These are phyloP conservation scores for Tipula confusa DNA, from an alignment of 2,888 invertebrate genomes.

Conservation along the genomic window DNA sequence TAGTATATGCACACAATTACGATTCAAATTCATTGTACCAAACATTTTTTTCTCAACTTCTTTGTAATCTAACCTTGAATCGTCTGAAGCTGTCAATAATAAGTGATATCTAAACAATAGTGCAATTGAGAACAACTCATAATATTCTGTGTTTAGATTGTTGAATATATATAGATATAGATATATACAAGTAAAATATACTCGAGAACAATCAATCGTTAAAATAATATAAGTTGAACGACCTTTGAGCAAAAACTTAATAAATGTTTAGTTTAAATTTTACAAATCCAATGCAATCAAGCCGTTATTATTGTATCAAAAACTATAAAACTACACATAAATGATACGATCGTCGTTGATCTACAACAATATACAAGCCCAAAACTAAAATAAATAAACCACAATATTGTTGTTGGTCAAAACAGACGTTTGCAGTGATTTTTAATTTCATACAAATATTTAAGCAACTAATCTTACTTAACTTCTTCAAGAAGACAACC, in stretches of 20 bases:
- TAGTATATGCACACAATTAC: neutral
- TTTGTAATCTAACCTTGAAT: neutral
- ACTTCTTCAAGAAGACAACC: neutral
- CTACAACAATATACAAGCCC: neutral
- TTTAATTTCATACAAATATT: neutral
- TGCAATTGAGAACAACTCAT: neutral
- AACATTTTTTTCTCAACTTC: neutral
- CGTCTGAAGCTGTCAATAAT: neutral
- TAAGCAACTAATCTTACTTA: neutral
- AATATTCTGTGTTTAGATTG: neutral
- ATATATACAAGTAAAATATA: neutral
- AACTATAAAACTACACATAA: neutral
- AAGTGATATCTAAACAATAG: neutral
- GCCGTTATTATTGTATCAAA: neutral
- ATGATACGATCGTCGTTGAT: neutral
- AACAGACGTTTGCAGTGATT: neutral
- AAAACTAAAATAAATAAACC: neutral
- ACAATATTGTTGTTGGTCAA: neutral
- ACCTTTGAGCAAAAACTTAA: neutral
- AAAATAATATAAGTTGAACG: neutral
- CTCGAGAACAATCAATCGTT: neutral
- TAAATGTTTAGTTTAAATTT: neutral
- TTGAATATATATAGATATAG: neutral
- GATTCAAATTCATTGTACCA: neutral
- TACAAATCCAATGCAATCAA: neutral